Evolutionary conservation across 2,797 vertebrate genomes (phyloP), one percentile per base, ranked within the genome.

Genomic region (Sebastes iracundus): DNA sequence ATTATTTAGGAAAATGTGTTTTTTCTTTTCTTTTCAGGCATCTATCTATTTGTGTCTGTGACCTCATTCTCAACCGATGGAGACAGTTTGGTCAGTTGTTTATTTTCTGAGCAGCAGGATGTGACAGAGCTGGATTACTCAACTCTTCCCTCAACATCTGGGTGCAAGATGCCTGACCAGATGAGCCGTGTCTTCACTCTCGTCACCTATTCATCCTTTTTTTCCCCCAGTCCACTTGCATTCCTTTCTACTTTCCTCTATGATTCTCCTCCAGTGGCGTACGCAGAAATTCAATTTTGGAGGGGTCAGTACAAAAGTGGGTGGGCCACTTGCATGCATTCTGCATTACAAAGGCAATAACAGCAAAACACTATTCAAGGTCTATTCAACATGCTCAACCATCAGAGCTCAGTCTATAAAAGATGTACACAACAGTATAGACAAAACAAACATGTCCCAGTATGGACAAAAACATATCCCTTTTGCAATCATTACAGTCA

Each of bases 141-240:
- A 84, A 80, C 53, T 72, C 83, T 86, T 74, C 71, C 30, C n/a
- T 72, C 66, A 79, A 91, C 91, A 95, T 94, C 92, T 93, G 92
- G 79, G 68, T 66, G 75, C 92, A 93, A 92, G 87, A 91, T 93
- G 89, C 68, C 71, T 46, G 6, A 18, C 42, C 79, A 86, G 72
- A 92, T 76, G 77, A 87, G 77, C 80, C 28, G 20, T 74, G 81
- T 75, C 86, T 83, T 75, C 22, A 49, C 62, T 85, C 63, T 55
- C 64, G 69, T 85, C 87, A 86, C 79, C 59, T 74, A 60, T 66
- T 86, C 32, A 23, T 63, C 18, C 35, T 13, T 13, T 58, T 59
- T 58, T 28, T 16, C 12, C 3, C 61, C 38, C 14, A 16, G 28
- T 30, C 72, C 46, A 27, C 28, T 64, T 38, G 49, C 49, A 83